Conservation (phyloP, 2,888 invertebrate species). For the Cheilosia vulpina region DNA sequence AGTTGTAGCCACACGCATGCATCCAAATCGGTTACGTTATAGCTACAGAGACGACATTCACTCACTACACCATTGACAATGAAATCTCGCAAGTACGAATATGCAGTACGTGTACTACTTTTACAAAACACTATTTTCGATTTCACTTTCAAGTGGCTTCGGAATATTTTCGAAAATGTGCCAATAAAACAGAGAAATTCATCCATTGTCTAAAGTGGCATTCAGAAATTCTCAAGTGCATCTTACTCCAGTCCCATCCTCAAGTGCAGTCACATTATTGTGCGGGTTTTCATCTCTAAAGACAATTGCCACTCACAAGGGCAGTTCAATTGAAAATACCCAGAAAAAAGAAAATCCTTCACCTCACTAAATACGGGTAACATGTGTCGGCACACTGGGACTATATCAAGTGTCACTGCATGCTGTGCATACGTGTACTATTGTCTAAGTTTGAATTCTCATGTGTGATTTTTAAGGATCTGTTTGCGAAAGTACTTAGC, state of each 20-base stretch:
- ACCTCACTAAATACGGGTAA: slow-evolving; percentile 52
- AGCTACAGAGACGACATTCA: not conserved
- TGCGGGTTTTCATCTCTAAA: slow-evolving; percentile 40
- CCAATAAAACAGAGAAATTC: slow-evolving; percentile 47
- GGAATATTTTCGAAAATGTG: slow-evolving; percentile 35
- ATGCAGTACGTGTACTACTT: not conserved
- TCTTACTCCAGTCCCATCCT: slow-evolving; percentile 36
- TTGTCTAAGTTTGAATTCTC: slow-evolving; percentile 29
- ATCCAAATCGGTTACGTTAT: not conserved
- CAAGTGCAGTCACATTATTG: slow-evolving; percentile 48
- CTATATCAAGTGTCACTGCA: slow-evolving; percentile 31
- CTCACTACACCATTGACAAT: not conserved
- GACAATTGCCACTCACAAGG: slow-evolving; percentile 51
- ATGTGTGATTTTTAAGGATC: slow-evolving; percentile 58
- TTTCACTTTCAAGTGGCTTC: slow-evolving; percentile 30
- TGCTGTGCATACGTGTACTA: slow-evolving; percentile 34
- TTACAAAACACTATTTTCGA: not conserved
- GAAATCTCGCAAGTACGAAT: slow-evolving; percentile 6
- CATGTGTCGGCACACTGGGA: slow-evolving; percentile 32
- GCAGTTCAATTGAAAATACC: slow-evolving; percentile 59
- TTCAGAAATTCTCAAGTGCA: slow-evolving; percentile 31
- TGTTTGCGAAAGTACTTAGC: slow-evolving; percentile 54
- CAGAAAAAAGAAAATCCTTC: slow-evolving; percentile 30
- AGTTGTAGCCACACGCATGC: not conserved
- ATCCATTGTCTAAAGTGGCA: slow-evolving; percentile 51